Percentiles rank a stretch among this genome's conserved stretches.
Conservation (phyloP, 2,888 invertebrate genomes). For the Archips xylosteana region DNA sequence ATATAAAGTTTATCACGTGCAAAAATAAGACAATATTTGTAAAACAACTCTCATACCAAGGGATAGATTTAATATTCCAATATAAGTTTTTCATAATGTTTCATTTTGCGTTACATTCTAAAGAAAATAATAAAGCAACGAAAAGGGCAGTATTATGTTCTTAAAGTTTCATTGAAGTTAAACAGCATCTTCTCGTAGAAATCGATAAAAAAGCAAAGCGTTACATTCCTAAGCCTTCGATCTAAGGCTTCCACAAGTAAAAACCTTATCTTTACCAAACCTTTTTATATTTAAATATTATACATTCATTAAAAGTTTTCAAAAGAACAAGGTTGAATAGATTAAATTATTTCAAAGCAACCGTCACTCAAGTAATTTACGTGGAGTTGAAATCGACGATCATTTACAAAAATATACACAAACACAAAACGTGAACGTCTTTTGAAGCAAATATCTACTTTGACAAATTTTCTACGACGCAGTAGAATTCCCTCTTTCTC, state of each 20-base stretch:
- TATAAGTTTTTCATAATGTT: no score
- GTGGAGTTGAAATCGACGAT: background rate
- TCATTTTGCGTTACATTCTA: no score
- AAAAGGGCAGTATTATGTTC: background rate
- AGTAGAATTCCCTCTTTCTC: background rate
- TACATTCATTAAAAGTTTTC: conserved; percentile 1
- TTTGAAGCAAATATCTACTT: background rate
- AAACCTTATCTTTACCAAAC: background rate
- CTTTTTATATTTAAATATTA: background rate
- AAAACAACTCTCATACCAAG: no score
- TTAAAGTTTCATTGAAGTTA: background rate
- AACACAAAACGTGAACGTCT: background rate
- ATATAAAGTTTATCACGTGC: no score
- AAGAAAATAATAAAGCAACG: no score
- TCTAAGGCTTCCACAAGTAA: background rate
- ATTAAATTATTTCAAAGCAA: background rate
- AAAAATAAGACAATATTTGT: no score
- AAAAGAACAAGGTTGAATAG: background rate
- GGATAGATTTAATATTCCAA: no score
- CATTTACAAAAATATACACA: background rate
- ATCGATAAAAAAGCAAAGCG: background rate
- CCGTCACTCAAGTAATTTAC: background rate
- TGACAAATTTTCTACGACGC: background rate
- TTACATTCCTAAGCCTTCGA: background rate
- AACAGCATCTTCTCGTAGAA: background rate